These are phyloP conservation scores for Diorhabda carinulata DNA, from an alignment of 1,140 invertebrate species.

Conservation along the genomic window DNA sequence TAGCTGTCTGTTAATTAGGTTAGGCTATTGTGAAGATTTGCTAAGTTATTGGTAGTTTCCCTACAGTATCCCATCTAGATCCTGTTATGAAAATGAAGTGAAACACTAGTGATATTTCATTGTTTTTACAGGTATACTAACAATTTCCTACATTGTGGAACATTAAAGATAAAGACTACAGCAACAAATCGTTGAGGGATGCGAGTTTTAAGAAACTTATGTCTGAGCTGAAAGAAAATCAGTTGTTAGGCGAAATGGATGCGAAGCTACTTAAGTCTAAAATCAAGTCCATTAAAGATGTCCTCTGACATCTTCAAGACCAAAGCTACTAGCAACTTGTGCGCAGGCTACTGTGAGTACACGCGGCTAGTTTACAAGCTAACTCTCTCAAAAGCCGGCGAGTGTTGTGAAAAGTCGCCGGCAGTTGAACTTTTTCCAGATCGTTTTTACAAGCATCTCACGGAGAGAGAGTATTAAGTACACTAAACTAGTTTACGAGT, in stretches of 20 bases:
- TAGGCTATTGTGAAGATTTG: background rate
- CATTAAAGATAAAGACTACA: no score
- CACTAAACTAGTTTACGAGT: background rate
- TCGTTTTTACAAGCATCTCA: no score
- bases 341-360: no score
- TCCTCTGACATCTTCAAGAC: background rate
- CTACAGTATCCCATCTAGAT: background rate
- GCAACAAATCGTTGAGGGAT: no score
- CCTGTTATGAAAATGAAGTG: background rate
- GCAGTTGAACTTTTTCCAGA: no score
- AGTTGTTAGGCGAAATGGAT: conserved; percentile 1
- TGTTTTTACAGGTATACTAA: conserved; percentile 9
- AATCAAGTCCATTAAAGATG: conserved; percentile 5
- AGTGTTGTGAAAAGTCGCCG: no score
- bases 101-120: conserved; percentile 7
- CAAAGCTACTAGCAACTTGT: no score
- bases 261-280: background rate
- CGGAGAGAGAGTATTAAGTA: background rate
- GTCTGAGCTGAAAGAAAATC: conserved; percentile 8
- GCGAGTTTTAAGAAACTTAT: background rate
- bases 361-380: no score
- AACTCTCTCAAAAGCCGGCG: no score
- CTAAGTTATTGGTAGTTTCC: background rate
- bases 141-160: background rate
- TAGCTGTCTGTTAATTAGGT: conserved; percentile 6